Base-by-base conservation (phyloP, 2,888 invertebrate genomes). In the Heliconius ethilla region DNA sequence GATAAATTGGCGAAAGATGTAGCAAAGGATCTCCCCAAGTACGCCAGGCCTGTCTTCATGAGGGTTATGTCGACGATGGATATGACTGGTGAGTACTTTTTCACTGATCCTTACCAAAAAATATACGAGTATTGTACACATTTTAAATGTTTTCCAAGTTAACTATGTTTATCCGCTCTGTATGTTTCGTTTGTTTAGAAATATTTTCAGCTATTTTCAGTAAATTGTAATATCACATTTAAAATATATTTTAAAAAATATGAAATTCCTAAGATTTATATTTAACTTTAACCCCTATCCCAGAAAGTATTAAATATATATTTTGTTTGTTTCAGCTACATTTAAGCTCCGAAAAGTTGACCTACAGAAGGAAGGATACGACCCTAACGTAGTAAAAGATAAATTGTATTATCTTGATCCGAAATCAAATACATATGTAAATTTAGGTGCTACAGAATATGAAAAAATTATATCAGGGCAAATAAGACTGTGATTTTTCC, bases 301-400 rank as follows among this genome's bases (percentile, higher is more conserved):
- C 33, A 33, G 18, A 51, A 15, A 6, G 15, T 63, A 15, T 63
- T 62, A 66, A 69, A 69, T 69, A 33, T 33, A 33, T 11, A 13
- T 33, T 67, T 76, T 82, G 72, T 75, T 76, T 81, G 81, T 92
- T 95, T 67, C 92, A 98, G 99, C 99, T 78, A 99, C 99, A 10
- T 99, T 98, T 91, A 99, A 99, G 93, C 92, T 99, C 89, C 97
- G 97, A 90, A 99, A 99, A 91, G 96, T 97, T 15, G 98, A 98
- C 89, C 95, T 99, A 67, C 98, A 98, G 89, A 97, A 97, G 80
- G 98, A 99, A 85, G 98, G 98, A 15, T 99, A 96, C 89, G 96
- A 99, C 88, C 96, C 97, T 1, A 91, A 92, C 22, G 87, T 93
- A 78, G 95, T 97, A 74, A 95, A 94, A 82, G 99, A 99, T 88